phyloP scores from a whole-genome alignment of 2,113 vertebrate genomes.

The Gobio gobio region DNA sequence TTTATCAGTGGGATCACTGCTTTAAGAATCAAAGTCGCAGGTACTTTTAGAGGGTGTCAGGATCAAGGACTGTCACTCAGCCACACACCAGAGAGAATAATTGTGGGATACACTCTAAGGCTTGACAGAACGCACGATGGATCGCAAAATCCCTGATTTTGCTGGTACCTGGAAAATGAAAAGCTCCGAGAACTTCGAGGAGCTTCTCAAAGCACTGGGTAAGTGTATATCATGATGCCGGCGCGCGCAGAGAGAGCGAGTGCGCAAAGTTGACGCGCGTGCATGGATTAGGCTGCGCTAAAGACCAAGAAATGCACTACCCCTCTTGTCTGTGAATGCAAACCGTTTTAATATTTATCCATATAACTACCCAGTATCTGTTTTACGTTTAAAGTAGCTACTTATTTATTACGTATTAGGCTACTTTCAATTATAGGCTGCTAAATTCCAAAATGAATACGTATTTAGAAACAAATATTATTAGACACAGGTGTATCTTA shows the following conservation, averaged over 20 bases:
- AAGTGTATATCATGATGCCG: constrained; percentile 63
- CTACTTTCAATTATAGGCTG: neutral
- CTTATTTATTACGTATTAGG: neutral
- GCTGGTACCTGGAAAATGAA: constrained; percentile 91
- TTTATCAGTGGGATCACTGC: neutral
- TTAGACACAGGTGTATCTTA: neutral
- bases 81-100: neutral
- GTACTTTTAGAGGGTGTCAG: neutral
- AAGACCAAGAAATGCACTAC: neutral
- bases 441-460: no score
- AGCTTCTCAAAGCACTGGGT: constrained; percentile 88
- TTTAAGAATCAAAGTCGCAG: constrained; percentile 19
- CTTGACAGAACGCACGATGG: constrained; percentile 64
- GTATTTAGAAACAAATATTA: neutral
- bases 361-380: neutral
- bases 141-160: constrained; percentile 84
- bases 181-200: constrained; percentile 91
- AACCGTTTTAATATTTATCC: neutral
- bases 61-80: neutral
- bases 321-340: neutral
- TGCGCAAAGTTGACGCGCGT: neutral
- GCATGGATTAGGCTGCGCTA: neutral
- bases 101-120: neutral
- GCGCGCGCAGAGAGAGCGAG: constrained; percentile 13
- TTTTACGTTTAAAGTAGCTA: neutral